These are phyloP conservation scores for Poecilia picta DNA, from an alignment of 2,797 vertebrate species.

Conservation along the genomic window DNA sequence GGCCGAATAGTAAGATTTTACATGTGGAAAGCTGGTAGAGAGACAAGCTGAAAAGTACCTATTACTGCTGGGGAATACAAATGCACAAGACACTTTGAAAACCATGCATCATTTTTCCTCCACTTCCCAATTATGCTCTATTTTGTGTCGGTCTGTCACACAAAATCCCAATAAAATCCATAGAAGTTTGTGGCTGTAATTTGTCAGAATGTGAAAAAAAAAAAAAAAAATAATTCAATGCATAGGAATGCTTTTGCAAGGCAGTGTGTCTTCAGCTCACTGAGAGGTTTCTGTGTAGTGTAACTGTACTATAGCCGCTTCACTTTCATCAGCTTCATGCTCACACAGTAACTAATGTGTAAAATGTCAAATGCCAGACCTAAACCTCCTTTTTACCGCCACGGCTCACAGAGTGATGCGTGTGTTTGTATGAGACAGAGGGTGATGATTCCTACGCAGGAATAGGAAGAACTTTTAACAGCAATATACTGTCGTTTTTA, in stretches of 20 bases:
- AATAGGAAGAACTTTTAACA: constrained; percentile 62
- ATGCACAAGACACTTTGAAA: background rate
- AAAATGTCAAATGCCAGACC: constrained; percentile 56
- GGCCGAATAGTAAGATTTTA: background rate
- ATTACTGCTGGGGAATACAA: background rate
- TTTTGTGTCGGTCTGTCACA: background rate
- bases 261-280: constrained; percentile 29
- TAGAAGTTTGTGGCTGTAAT: background rate
- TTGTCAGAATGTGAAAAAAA: background rate
- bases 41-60: background rate
- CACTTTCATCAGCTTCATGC: constrained; percentile 57
- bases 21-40: background rate
- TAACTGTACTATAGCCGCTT: constrained; percentile 64
- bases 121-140: background rate
- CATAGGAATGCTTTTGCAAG: constrained; percentile 2
- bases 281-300: constrained; percentile 48
- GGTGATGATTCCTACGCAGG: constrained; percentile 44
- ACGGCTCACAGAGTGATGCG: constrained; percentile 37
- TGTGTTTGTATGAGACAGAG: constrained; percentile 30
- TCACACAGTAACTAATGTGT: constrained; percentile 61
- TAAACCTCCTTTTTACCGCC: constrained; percentile 40
- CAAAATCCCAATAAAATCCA: background rate
- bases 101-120: background rate
- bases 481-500: constrained; percentile 78
- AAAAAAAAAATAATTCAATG: background rate